Percentiles rank a stretch among this genome's conserved stretches.
phyloP scores from a whole-genome alignment of 2,888 invertebrate genomes.

The Tethea ocularis region DNA sequence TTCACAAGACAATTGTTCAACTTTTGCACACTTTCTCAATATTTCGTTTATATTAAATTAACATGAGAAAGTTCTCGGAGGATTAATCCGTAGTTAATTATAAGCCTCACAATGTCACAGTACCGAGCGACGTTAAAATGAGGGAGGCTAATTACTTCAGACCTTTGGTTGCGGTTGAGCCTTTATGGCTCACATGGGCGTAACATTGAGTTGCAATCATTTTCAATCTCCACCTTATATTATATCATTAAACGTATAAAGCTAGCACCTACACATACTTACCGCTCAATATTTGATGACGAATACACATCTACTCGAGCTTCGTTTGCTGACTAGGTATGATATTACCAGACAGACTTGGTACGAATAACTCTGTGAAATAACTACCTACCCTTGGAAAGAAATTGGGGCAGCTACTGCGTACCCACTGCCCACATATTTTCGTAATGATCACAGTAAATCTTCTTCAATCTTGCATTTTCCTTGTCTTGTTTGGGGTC shows the following conservation, averaged over 20 bases:
- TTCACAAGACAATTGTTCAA: conserved; percentile 13
- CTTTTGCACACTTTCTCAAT: conserved; percentile 7
- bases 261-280: neutral
- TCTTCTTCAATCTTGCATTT: neutral
- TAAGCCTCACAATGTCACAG: conserved; percentile 4
- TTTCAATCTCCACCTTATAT: conserved; percentile 9
- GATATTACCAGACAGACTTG: neutral
- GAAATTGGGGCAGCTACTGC: neutral
- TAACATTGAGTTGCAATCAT: conserved; percentile 7
- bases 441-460: conserved; percentile 3
- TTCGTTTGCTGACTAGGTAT: neutral
- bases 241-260: neutral
- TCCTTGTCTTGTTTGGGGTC: neutral
- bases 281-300: conserved; percentile 1
- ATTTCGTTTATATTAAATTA: neutral
- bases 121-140: conserved; percentile 9
- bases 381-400: neutral
- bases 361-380: neutral
- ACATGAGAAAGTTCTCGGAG: neutral
- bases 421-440: neutral
- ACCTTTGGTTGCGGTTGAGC: conserved; percentile 13
- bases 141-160: conserved; percentile 14
- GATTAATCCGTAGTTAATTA: conserved; percentile 13
- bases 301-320: neutral
- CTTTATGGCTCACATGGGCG: conserved; percentile 9